Evolutionary conservation across 37 sponge, comb jelly and placozoan species (phyloP).

Genomic region (Ianthella basta): DNA sequence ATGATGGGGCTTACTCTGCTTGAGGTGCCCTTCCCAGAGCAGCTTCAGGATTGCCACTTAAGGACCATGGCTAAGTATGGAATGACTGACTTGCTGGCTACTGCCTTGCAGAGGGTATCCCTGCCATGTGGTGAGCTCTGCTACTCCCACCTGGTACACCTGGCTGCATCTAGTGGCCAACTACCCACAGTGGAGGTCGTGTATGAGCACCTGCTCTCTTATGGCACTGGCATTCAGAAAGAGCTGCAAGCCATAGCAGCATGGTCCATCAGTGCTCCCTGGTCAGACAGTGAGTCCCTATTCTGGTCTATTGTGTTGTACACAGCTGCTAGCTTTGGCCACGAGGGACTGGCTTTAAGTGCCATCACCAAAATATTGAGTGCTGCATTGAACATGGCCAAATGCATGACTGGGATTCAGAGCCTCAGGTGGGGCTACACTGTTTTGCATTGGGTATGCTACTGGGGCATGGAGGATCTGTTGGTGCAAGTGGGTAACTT

Average conservation of each 20-base stretch:
- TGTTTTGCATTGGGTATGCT: slow-evolving; percentile 61
- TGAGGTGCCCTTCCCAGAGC: not conserved
- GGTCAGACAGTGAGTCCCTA: slow-evolving; percentile 26
- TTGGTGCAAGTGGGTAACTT: not conserved
- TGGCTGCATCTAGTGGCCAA: slow-evolving; percentile 7
- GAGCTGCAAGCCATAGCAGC: no score
- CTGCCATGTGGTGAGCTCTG: not conserved
- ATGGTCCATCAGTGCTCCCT: slow-evolving; percentile 14
- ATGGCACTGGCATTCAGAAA: not conserved
- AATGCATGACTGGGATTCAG: not conserved
- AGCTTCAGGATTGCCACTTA: not conserved
- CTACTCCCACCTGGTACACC: slow-evolving; percentile 1
- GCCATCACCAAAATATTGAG: slow-evolving; percentile 22
- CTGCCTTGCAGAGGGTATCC: not conserved
- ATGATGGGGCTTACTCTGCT: not conserved
- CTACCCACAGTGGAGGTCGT: not conserved
- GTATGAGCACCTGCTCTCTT: not conserved
- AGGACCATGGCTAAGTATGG: slow-evolving; percentile 19
- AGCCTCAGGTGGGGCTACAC: not conserved
- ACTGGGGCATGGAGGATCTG: slow-evolving; percentile 66
- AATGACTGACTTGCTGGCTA: not conserved
- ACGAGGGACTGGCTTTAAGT: not conserved
- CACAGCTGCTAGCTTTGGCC: not conserved
- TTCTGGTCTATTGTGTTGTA: slow-evolving; percentile 20
- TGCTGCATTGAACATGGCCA: not conserved